These are phyloP conservation scores for Danio jaintianensis DNA, from an alignment of 2,797 vertebrate genomes.

Conservation along the genomic window DNA sequence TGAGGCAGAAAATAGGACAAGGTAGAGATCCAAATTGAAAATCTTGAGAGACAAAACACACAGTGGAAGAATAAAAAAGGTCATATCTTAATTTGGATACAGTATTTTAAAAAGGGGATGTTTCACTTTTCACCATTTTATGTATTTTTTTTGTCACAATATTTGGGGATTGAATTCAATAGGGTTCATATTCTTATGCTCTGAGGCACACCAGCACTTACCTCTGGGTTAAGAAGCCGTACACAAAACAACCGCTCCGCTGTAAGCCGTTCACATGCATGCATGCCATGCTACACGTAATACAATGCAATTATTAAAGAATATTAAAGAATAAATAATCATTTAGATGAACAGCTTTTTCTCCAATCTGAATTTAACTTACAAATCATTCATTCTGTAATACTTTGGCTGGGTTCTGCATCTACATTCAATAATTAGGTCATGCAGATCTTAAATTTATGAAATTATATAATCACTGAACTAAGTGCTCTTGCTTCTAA, in stretches of 20 bases:
- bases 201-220: slow-evolving; percentile 79
- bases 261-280: slow-evolving; percentile 59
- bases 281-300: slow-evolving; percentile 60
- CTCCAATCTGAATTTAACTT: not conserved
- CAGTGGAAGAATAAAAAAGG: slow-evolving; percentile 57
- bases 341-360: slow-evolving; percentile 5
- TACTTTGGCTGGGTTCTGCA: not conserved
- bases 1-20: slow-evolving; percentile 63
- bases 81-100: slow-evolving; percentile 59
- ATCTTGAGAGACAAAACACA: slow-evolving; percentile 60
- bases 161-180: slow-evolving; percentile 79
- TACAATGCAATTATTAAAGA: slow-evolving; percentile 6
- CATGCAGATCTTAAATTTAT: slow-evolving; percentile 14
- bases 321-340: not conserved
- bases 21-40: slow-evolving; percentile 63
- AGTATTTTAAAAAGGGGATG: slow-evolving; percentile 29
- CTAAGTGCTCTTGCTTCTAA: not conserved
- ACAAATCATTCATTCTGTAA: not conserved
- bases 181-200: slow-evolving; percentile 87
- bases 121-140: slow-evolving; percentile 65
- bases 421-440: not conserved
- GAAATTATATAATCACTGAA: slow-evolving; percentile 1
- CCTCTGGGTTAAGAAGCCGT: slow-evolving; percentile 73
- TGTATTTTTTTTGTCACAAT: slow-evolving; percentile 34
- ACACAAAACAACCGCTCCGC: slow-evolving; percentile 57